A percentile compares a stretch with the other conserved stretches of the same genome.
These are phyloP conservation scores for Atherix ibis DNA, from an alignment of 2,888 invertebrate species.

Conservation along the genomic window DNA sequence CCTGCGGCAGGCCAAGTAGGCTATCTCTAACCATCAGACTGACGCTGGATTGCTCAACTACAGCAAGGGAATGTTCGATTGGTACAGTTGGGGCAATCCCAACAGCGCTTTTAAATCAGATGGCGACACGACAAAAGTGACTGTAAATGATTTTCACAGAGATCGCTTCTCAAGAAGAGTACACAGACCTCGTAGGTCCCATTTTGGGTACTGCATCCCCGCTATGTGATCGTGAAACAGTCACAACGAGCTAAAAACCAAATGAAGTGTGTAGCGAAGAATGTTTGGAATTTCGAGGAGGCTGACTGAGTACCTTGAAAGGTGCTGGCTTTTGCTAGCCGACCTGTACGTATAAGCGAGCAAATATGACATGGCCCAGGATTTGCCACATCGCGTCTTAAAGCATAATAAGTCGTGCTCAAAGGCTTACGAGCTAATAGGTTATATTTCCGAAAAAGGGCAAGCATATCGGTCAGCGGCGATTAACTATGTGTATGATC, in stretches of 20 bases:
- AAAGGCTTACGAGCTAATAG: slow-evolving; percentile 72
- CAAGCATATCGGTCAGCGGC: slow-evolving; percentile 78
- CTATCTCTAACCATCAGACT: slow-evolving; percentile 41
- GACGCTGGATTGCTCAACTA: slow-evolving; percentile 63
- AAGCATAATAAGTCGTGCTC: slow-evolving; percentile 78
- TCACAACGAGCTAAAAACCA: slow-evolving; percentile 83
- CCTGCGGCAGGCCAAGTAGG: slow-evolving; percentile 44
- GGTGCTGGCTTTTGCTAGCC: slow-evolving; percentile 87
- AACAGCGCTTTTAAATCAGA: slow-evolving; percentile 76
- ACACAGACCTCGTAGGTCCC: slow-evolving; percentile 68
- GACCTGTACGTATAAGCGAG: slow-evolving; percentile 73
- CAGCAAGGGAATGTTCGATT: slow-evolving; percentile 71
- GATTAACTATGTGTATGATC: slow-evolving; percentile 63
- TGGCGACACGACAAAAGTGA: too few relatives aligned
- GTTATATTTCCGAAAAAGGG: slow-evolving; percentile 80
- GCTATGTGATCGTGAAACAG: slow-evolving; percentile 68
- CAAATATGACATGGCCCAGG: slow-evolving; percentile 74
- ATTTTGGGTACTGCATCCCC: slow-evolving; percentile 72
- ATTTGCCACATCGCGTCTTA: slow-evolving; percentile 59
- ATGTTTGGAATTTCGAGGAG: slow-evolving; percentile 85
- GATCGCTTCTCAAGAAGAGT: slow-evolving; percentile 53
- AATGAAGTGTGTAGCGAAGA: slow-evolving; percentile 72
- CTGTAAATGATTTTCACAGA: slow-evolving; percentile 62
- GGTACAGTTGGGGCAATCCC: slow-evolving; percentile 69
- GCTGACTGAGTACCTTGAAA: slow-evolving; percentile 91